Conservation (phyloP, 2,888 invertebrate species). For the Quadroppia sp. region DNA sequence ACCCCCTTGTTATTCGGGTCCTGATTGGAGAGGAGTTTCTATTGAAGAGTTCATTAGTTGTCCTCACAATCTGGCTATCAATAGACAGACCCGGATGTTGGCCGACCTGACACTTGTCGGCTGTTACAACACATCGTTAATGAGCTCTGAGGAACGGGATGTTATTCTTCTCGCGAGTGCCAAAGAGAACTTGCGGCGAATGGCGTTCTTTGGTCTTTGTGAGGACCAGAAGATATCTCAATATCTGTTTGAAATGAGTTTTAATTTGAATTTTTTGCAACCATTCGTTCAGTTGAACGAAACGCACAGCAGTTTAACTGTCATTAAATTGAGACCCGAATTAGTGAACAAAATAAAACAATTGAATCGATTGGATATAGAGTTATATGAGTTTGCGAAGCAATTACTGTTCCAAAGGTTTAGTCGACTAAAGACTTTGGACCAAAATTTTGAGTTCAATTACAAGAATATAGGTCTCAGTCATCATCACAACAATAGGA, state of each 20-base stretch:
- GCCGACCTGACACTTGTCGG: constrained; percentile 90
- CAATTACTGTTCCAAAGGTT: constrained; percentile 73
- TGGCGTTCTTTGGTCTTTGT: constrained; percentile 96
- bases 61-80: constrained; percentile 87
- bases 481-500: not conserved
- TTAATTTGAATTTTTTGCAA: constrained; percentile 75
- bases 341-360: constrained; percentile 71
- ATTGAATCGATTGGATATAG: constrained; percentile 82
- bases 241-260: constrained; percentile 90
- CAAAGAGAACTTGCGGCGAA: constrained; percentile 84
- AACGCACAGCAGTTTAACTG: constrained; percentile 64
- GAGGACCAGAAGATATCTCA: constrained; percentile 73
- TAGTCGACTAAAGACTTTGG: constrained; percentile 52
- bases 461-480: constrained; percentile 15
- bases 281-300: constrained; percentile 89
- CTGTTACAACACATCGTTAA: constrained; percentile 69
- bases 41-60: constrained; percentile 87
- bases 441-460: constrained; percentile 46
- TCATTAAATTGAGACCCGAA: constrained; percentile 68
- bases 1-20: constrained; percentile 62
- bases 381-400: constrained; percentile 88
- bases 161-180: constrained; percentile 88
- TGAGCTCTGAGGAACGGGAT: constrained; percentile 68
- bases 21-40: constrained; percentile 82
- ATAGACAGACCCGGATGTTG: constrained; percentile 95